Percentiles rank a stretch among this genome's conserved stretches.
Conservation (phyloP, 2,888 invertebrate genomes). For the Toxonevra muliebris region DNA sequence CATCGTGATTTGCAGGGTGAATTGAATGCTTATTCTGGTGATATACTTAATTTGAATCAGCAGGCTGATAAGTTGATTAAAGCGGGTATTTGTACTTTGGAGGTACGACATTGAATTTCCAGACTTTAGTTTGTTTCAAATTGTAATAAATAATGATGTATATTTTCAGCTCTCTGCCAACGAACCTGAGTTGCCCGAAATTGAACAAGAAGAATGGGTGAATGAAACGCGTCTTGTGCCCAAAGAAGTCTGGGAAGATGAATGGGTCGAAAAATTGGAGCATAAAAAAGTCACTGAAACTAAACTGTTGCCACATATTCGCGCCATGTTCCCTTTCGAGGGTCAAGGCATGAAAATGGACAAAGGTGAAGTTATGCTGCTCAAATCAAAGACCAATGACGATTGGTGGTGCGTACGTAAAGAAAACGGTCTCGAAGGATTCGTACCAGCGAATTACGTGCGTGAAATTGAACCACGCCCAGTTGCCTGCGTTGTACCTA, state of each 20-base stretch:
- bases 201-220: constrained; percentile 78
- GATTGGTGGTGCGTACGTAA: constrained; percentile 99
- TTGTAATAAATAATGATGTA: background rate
- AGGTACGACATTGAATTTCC: constrained; percentile 40
- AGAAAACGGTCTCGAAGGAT: constrained; percentile 91
- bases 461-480: constrained; percentile 89
- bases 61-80: constrained; percentile 81
- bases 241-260: constrained; percentile 93
- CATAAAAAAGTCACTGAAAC: constrained; percentile 88
- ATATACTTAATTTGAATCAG: constrained; percentile 81
- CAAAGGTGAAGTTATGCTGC: constrained; percentile 90
- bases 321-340: constrained; percentile 86
- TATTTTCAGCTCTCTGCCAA: constrained; percentile 56
- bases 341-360: constrained; percentile 92
- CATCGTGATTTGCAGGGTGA: constrained; percentile 90
- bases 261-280: constrained; percentile 84
- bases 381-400: constrained; percentile 93
- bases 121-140: background rate
- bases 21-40: constrained; percentile 86
- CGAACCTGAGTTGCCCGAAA: constrained; percentile 71
- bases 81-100: constrained; percentile 74
- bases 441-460: constrained; percentile 97
- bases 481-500: constrained; percentile 81
- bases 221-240: constrained; percentile 85
- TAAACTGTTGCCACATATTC: constrained; percentile 85